phyloP scores from a whole-genome alignment of 35 echinoderm and acorn worm species.

The Patiria miniata region DNA sequence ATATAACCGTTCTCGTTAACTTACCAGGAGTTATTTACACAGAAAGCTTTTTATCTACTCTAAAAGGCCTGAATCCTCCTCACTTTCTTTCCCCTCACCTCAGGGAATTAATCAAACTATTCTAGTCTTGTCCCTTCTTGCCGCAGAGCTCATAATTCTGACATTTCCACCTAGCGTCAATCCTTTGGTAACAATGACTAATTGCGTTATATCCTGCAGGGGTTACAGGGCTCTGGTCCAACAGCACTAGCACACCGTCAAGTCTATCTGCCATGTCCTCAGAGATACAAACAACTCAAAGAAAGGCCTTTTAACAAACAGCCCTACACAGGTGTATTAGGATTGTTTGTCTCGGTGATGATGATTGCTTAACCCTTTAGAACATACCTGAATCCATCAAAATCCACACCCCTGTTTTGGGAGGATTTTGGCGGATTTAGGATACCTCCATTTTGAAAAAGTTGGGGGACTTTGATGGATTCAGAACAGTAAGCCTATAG shows the following conservation, averaged over 20 bases:
- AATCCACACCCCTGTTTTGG: too few relatives aligned
- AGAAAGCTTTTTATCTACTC: too few relatives aligned
- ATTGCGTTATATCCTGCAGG: slow-evolving; percentile 9
- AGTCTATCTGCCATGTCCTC: background rate
- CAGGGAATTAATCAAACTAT: too few relatives aligned
- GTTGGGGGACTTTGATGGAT: too few relatives aligned
- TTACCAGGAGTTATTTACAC: too few relatives aligned
- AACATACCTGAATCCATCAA: too few relatives aligned
- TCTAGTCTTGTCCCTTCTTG: too few relatives aligned
- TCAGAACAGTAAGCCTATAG: background rate
- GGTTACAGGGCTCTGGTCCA: background rate
- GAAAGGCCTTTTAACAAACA: background rate
- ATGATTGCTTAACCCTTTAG: background rate
- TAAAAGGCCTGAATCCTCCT: too few relatives aligned
- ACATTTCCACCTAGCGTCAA: slow-evolving; percentile 13
- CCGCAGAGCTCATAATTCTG: background rate
- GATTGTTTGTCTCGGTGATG: background rate
- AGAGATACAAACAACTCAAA: background rate
- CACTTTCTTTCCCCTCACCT: too few relatives aligned
- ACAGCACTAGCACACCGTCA: background rate
- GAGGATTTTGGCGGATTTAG: too few relatives aligned
- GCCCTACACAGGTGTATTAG: background rate
- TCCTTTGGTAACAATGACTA: background rate
- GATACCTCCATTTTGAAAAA: too few relatives aligned
- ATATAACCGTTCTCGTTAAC: too few relatives aligned